Evolutionary conservation across 2,888 invertebrate genomes (phyloP).

Genomic region (Eudemis profundana): DNA sequence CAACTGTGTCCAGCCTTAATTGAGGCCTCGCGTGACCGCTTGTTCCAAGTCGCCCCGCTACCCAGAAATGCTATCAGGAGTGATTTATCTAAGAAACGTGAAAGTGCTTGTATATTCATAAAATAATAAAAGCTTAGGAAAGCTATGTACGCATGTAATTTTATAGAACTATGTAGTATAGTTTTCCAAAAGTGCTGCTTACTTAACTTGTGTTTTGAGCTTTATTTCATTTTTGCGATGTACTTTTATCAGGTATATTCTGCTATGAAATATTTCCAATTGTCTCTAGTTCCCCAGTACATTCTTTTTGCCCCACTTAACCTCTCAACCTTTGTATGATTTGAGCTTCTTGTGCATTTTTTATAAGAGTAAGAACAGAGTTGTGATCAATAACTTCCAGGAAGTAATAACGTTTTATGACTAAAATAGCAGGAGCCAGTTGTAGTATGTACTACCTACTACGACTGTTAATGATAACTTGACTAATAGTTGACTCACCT

Average conservation of each 20-base stretch:
- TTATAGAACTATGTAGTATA: neutral
- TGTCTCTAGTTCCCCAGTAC: no score
- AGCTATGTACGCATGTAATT: neutral
- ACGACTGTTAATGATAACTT: conserved; percentile 6
- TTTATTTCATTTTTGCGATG: neutral
- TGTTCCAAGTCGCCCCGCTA: conserved; percentile 8
- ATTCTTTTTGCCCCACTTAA: no score
- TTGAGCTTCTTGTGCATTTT: no score
- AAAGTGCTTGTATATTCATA: conserved; percentile 7
- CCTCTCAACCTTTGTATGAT: no score
- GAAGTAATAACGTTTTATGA: conserved; percentile 13
- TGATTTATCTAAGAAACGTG: conserved; percentile 28
- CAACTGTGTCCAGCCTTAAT: conserved; percentile 22
- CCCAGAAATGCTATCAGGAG: conserved; percentile 18
- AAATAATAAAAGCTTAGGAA: conserved; percentile 8
- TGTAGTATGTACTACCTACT: conserved; percentile 3
- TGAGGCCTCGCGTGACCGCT: conserved; percentile 25
- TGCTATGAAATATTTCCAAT: no score
- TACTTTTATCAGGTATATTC: no score
- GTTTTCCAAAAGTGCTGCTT: no score
- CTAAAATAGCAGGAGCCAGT: neutral
- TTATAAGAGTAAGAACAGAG: neutral
- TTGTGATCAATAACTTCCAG: neutral
- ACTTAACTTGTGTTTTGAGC: no score
- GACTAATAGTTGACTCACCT: conserved; percentile 11